Evolutionary conservation across 2,888 invertebrate species (phyloP), one percentile per base, ranked within the genome.

Genomic region (Phyto melanocephala): DNA sequence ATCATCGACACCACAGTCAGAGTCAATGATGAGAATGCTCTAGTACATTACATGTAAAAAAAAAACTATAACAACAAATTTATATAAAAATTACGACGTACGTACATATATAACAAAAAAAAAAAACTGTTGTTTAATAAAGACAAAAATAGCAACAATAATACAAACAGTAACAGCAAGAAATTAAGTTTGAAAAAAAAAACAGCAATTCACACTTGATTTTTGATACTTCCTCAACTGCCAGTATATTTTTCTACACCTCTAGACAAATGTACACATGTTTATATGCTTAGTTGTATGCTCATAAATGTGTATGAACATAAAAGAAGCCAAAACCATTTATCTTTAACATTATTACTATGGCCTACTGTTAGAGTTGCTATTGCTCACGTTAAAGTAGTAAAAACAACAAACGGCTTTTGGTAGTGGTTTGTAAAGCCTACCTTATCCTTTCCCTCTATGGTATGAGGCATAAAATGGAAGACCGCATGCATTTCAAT

Each of bases 401-500:
- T 28, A 42, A 20, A 28, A 28, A 22, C 28, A 60, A 33, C 58
- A 65, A 58, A 65, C 33, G 37, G 47, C 65, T 71, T 47, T 15
- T 45, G 52, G n/a, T 70, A 33, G 68, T 80, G 56, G 50, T 54
- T 71, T 65, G 15, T 65, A 4, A 24, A 52, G 52, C 40, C 11
- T 13, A 11, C n/a, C 15, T 35, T n/a, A 10, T 13, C 40, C 22
- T 28, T 15, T 13, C 10, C 5, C 24, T 24, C 0, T 24, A 13
- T 58, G 15, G 33, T 65, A 67, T 4, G 28, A 45, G 22, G 68
- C 20, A 17, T 68, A 60, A 40, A 33, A 76, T 50, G 60, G 22
- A 60, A 71, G 67, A 81, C 84, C 84, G 54, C 82, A 84, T 83
- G 84, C 83, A 84, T 85, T 85, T 84, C 85, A 85, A 85, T 85